Conservation (phyloP, 2,888 invertebrate species). For the Antheraea assamensis region DNA sequence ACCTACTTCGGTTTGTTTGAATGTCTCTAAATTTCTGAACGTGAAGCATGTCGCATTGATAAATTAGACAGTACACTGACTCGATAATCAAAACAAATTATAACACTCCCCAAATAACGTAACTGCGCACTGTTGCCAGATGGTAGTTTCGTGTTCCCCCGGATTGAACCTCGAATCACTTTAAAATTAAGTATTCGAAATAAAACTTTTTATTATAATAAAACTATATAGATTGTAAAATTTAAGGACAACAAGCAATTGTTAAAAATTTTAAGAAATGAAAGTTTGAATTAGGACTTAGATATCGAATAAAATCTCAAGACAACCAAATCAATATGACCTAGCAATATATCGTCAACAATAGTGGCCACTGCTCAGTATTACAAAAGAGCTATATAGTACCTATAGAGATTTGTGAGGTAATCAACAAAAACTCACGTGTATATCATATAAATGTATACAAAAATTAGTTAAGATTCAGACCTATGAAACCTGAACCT, state of each 20-base stretch:
- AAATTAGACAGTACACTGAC: conserved; percentile 33
- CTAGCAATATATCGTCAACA: too few relatives aligned
- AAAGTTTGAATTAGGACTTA: too few relatives aligned
- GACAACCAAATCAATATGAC: too few relatives aligned
- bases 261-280: not conserved
- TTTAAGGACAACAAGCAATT: not conserved
- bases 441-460: too few relatives aligned
- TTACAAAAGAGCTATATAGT: too few relatives aligned
- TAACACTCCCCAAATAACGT: conserved; percentile 26
- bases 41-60: conserved; percentile 17
- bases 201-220: too few relatives aligned
- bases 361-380: too few relatives aligned
- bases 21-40: conserved; percentile 13
- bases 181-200: not conserved
- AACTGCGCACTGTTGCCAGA: conserved; percentile 20
- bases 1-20: not conserved
- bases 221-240: too few relatives aligned
- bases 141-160: not conserved
- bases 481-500: too few relatives aligned
- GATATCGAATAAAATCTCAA: too few relatives aligned
- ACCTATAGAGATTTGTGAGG: too few relatives aligned
- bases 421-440: too few relatives aligned
- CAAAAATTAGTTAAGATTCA: not conserved
- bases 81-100: conserved; percentile 25
- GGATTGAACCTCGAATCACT: not conserved